Evolutionary conservation across 2,113 vertebrate genomes (phyloP), one percentile per base, ranked within the genome.

Genomic region (Oxyura jamaicensis): DNA sequence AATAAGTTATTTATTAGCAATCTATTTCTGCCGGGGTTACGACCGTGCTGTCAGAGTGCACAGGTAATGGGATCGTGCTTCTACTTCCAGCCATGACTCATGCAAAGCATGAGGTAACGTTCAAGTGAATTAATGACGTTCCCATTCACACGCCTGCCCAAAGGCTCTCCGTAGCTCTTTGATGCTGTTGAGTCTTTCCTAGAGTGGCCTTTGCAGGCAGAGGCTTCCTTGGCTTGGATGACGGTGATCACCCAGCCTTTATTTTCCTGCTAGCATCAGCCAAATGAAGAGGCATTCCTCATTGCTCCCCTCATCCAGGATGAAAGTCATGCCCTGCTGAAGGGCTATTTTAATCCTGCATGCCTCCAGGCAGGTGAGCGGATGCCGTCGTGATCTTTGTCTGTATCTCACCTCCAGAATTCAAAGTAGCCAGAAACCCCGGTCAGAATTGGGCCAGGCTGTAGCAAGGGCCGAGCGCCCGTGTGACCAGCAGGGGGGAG

Each of bases 401-500:
- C 63, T 36, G 17, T 26, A 13, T 66, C 59, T 91, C n/a, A 4
- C 39, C 18, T 44, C 20, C 42, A 44, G 65, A n/a, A 25, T 11
- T 4, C 2, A 66, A 65, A 83, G 67, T 2, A 26, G 11, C 14
- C n/a, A 14, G 50, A 8, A 28, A 25, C 44, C 3, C 1, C 10
- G 28, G 39, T 1, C 25, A 0, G 53, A 7, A 31, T 3, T 1
- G 81, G 68, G 18, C 19, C 67, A 11, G 80, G 13, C 73, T 59
- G 85, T 25, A 9, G 79, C 4, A 3, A 19, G 25, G 59, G 29
- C 55, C 25, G 41, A 66, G 85, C 29, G 25, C 5, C 69, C 1
- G 80, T 21, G 90, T 74, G 33, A 7, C 93, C 92, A 90, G 94
- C 88, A 94, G 95, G 73, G 95, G 95, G 95, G 33, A 91, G 88